These are phyloP conservation scores for Lindbergichthys nudifrons DNA, from an alignment of 2,797 vertebrate genomes.

Conservation along the genomic window DNA sequence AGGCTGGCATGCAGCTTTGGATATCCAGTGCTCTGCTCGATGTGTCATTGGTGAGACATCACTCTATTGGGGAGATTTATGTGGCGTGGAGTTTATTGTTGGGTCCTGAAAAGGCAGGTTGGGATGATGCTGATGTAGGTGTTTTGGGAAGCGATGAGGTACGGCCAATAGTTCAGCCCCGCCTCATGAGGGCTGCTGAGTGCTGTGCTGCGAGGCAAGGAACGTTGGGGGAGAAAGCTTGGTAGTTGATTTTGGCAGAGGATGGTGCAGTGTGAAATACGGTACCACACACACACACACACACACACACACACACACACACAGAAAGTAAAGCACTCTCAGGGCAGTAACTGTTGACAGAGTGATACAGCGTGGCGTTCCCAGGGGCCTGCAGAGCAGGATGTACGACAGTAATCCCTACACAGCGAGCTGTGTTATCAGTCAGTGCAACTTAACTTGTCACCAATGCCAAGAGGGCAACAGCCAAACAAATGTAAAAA, in stretches of 20 bases:
- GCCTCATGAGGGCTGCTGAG: constrained; percentile 56
- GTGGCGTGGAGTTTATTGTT: constrained; percentile 47
- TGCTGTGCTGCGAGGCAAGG: constrained; percentile 53
- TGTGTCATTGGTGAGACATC: constrained; percentile 57
- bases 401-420: constrained; percentile 78
- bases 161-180: constrained; percentile 47
- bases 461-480: constrained; percentile 65
- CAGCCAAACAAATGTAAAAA: constrained; percentile 56
- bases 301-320: constrained; percentile 48
- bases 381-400: constrained; percentile 69
- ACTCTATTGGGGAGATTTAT: constrained; percentile 69
- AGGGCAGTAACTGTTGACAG: constrained; percentile 79
- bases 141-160: constrained; percentile 53
- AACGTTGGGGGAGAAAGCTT: constrained; percentile 75
- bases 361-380: constrained; percentile 82
- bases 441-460: constrained; percentile 77
- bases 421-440: constrained; percentile 75
- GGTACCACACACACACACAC: constrained; percentile 72
- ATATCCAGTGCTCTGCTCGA: constrained; percentile 37
- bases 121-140: constrained; percentile 66
- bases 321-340: constrained; percentile 61
- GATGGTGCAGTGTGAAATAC: constrained; percentile 71
- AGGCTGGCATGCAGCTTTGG: constrained; percentile 32
- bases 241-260: constrained; percentile 81
- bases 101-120: constrained; percentile 46